Base-by-base conservation (phyloP, 2,797 vertebrate genomes). In the Lutra lutra region DNA sequence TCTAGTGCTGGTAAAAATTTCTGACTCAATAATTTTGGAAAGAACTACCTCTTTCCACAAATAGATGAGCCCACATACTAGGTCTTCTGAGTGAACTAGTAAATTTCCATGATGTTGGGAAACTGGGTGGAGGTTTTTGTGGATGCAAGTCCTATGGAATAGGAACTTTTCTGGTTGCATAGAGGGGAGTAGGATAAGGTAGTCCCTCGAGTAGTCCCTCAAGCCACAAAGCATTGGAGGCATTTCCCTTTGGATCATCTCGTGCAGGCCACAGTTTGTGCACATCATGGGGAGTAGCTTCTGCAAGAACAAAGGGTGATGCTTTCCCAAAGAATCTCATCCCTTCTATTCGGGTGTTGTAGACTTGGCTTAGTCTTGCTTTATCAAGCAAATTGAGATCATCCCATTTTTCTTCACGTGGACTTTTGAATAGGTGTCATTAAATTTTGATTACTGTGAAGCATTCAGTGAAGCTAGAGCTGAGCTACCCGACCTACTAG, bases 11-110 rank as follows among this genome's bases (percentile, higher is more conserved):
- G 89, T 96, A 97, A 96, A 95, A 96, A 90, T 91, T 56, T 97
- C 93, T 97, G 94, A 96, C 82, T 96, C 92, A 93, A 85, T 97
- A 87, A 85, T 95, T 97, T 93, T 97, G 96, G 94, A 97, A 94
- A 96, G 92, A 96, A 92, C 75, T 91, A 84, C 92, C 25, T 93
- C 88, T 88, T 97, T 96, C 97, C 85, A 95, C 89, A 97, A 97
- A 94, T 96, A 96, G 94, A 94, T 68, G 40, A 87, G 35, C 70
- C 91, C 68, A 95, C 85, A 78, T 84, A 88, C 85, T 93, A 94
- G 89, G 80, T 93, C 89, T 93, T 93, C 77, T 87, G 94, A 91
- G 87, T 83, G 73, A 66, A 73, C 43, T 75, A 89, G 89, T 95
- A 91, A 87, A 62, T 97, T 98, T 97, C 98, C 95, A 60, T 97